These are phyloP conservation scores for Sarcophaga bullata DNA, from an alignment of 1,140 invertebrate species.

Conservation along the genomic window DNA sequence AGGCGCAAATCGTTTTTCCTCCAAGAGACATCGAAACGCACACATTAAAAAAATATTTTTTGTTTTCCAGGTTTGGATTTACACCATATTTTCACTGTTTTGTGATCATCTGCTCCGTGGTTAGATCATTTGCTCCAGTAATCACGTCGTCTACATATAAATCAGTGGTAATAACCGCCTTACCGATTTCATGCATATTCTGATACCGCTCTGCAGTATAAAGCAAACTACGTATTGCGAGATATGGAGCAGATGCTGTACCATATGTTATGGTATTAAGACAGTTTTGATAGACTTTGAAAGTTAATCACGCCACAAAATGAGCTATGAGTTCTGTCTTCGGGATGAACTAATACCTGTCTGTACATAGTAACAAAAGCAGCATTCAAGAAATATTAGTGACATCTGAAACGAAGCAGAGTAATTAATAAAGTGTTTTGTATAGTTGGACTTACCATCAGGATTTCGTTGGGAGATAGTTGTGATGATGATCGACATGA, in stretches of 20 bases:
- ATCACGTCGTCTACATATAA: conserved; percentile 69
- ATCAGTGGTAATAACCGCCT: conserved; percentile 53
- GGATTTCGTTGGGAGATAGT: conserved; percentile 46
- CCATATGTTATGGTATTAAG: conserved; percentile 56
- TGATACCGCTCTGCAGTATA: conserved; percentile 48
- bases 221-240: conserved; percentile 56
- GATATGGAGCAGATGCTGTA: conserved; percentile 57
- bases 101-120: no score
- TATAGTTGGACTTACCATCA: conserved; percentile 40
- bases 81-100: no score
- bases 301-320: conserved; percentile 57
- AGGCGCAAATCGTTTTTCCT: no score
- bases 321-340: conserved; percentile 56
- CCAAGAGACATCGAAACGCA: no score
- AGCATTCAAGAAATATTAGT: conserved; percentile 49
- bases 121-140: conserved; percentile 52
- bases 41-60: no score
- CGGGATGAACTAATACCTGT: conserved; percentile 48
- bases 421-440: conserved; percentile 37
- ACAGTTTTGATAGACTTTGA: conserved; percentile 43
- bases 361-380: conserved; percentile 59
- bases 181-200: conserved; percentile 48
- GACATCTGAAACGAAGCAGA: conserved; percentile 52
- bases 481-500: conserved; percentile 48
- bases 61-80: no score